Evolutionary conservation across 92 coral and sea anemone species (phyloP), one percentile per base, ranked within the genome.

Genomic region (Epizoanthus rinbou): DNA sequence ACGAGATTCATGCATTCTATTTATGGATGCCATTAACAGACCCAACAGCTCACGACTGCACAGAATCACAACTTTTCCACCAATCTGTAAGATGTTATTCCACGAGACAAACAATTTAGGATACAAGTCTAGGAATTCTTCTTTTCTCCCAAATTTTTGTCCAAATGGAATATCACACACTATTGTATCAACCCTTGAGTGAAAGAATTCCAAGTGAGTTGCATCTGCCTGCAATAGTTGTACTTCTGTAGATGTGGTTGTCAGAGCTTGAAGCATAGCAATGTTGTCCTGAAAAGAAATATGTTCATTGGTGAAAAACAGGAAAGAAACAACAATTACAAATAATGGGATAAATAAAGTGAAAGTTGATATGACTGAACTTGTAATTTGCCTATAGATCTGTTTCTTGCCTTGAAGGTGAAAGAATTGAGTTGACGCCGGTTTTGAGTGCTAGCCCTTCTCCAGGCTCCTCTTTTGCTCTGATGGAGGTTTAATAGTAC

Each of bases 101-200:
- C 82, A 78, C 8, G 82, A 78, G 41, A 18, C 33, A 21, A 62
- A 6, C 31, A 78, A 60, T 15, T 53, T 78, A 1, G 71, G 71
- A 43, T 62, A 78, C 59, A 78, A 62, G 43, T 41, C 23, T 24
- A 39, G 60, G 17, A 45, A 2, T 41, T 62, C 71, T 63, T 78
- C 72, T 62, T 78, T 63, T 13, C 22, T 54, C 25, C 82, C 82
- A 78, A 78, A 78, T 57, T 78, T 78, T 62, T 78, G 31, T 43
- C 82, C 82, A 63, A 78, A 78, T 21, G 82, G 82, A 78, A 78
- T 43, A 39, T 78, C 82, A 43, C 82, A 78, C 57, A 78, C 22
- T 60, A 78, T 41, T 63, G 25, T 24, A 23, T 78, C 72, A 14
- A 62, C 82, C 41, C 8, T 41, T 63, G 58, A 78, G 16, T 62